These are phyloP conservation scores for Tinamus guttatus DNA, from an alignment of 2,113 vertebrate genomes.

Conservation along the genomic window DNA sequence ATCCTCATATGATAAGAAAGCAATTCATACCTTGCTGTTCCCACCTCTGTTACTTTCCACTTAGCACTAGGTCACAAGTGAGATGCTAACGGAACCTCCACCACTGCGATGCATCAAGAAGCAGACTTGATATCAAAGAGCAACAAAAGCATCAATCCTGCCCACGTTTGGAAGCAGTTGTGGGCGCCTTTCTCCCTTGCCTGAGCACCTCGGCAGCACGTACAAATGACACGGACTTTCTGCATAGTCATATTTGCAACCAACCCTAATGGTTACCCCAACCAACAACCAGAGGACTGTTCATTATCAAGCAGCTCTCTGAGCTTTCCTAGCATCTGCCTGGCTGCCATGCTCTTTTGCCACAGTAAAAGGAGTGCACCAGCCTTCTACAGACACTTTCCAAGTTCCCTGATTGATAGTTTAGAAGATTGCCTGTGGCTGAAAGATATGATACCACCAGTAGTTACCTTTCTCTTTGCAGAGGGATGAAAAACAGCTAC, in stretches of 20 bases:
- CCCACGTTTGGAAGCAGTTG: not conserved
- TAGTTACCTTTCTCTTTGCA: not conserved
- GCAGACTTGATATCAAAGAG: not conserved
- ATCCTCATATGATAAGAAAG: not conserved
- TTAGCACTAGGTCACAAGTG: not conserved
- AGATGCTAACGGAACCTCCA: not conserved
- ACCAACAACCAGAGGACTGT: not conserved
- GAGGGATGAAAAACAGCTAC: not conserved
- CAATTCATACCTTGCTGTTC: not conserved
- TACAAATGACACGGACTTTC: not conserved
- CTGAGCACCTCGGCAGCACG: not conserved
- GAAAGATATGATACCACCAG: not conserved
- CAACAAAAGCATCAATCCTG: not conserved
- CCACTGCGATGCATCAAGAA: rapidly evolving
- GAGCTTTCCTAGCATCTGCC: not conserved
- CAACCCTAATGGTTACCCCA: not conserved
- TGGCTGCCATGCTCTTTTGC: not conserved
- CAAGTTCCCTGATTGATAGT: not conserved
- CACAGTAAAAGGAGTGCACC: not conserved
- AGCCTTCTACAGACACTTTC: not conserved
- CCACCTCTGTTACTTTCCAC: not conserved
- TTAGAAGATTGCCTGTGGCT: not conserved
- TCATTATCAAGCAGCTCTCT: not conserved
- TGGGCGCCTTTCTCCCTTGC: not conserved
- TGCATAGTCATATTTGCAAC: not conserved